Evolutionary conservation across 2,113 vertebrate genomes (phyloP).

Genomic region (Chloropsis cyanopogon): DNA sequence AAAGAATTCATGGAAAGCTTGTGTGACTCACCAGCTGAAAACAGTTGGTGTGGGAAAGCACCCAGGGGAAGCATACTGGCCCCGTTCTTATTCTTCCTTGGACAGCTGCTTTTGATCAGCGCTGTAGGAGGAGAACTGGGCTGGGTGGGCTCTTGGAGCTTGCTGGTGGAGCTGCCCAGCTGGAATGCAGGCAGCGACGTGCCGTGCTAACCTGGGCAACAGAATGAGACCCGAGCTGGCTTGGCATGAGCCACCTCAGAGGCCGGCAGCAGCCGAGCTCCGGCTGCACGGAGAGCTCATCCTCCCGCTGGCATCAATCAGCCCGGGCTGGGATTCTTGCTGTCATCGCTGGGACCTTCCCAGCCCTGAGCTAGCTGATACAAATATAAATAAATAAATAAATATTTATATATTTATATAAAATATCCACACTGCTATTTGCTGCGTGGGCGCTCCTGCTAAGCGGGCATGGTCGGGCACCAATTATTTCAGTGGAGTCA

Average conservation of each 20-base stretch:
- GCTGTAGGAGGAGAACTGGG: not conserved
- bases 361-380: not conserved
- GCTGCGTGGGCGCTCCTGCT: not conserved
- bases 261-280: not conserved
- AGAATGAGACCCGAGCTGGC: not conserved
- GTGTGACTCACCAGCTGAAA: not conserved
- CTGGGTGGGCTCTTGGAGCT: not conserved
- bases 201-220: not conserved
- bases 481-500: fast-evolving
- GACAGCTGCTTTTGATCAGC: slow-evolving; percentile 4
- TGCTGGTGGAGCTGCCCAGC: not conserved
- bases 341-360: not conserved
- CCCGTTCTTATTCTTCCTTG: not conserved
- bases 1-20: not conserved
- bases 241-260: not conserved
- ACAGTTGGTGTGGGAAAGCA: not conserved
- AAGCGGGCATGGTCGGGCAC: not conserved
- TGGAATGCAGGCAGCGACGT: not conserved
- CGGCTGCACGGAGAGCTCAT: not conserved
- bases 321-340: not conserved
- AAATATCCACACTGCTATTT: not conserved
- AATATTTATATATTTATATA: not conserved
- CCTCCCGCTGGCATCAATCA: not conserved
- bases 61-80: not conserved
- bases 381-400: too few species aligned